Base-by-base conservation (phyloP, 2,113 vertebrate species). In the Cololabis saira region DNA sequence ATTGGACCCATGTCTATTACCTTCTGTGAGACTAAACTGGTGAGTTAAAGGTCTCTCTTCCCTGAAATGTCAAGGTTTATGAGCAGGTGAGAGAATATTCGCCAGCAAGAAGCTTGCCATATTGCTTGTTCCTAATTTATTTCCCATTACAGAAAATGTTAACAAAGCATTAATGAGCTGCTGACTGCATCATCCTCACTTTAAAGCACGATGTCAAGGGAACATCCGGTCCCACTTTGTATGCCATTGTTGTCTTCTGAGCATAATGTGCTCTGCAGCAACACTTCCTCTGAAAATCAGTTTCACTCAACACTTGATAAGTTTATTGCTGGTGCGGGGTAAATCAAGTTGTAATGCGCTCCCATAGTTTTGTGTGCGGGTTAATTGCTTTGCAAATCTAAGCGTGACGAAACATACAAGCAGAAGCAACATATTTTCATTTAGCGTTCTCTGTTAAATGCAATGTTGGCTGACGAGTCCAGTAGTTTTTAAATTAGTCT, bases 141-240 rank as follows among this genome's bases (percentile, higher is more conserved):
- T 83, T 88, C 68, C 68, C 80, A 87, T 88, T 85, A 83, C 52
- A 68, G 75, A 83, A 81, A 83, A 81, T 87, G 81, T 81, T 85
- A 84, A 84, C 73, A 79, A 85, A 85, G 82, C 82, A 74, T 81
- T 84, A 86, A 89, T 68, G 79, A 86, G 84, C 71, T 83, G 80
- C 77, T 81, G 82, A 80, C 84, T 67, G 41, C 80, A 76, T 75
- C 79, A 71, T 79, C 79, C 61, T 67, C 51, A 62, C 81, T 83
- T 88, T 75, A 81, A 85, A 83, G 64, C 74, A 69, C 66, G 53
- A 56, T 62, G 85, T 80, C 82, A 70, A 78, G 80, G 80, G 83
- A 85, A 59, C 84, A 78, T 69, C 65, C 51, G 1, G 45, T 59
- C 68, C 71, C 74, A 61, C 84, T 89, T 78, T 82, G 81, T 76